phyloP scores from a whole-genome alignment of 1,140 invertebrate genomes.

The honey bee (Apis mellifera) region DNA sequence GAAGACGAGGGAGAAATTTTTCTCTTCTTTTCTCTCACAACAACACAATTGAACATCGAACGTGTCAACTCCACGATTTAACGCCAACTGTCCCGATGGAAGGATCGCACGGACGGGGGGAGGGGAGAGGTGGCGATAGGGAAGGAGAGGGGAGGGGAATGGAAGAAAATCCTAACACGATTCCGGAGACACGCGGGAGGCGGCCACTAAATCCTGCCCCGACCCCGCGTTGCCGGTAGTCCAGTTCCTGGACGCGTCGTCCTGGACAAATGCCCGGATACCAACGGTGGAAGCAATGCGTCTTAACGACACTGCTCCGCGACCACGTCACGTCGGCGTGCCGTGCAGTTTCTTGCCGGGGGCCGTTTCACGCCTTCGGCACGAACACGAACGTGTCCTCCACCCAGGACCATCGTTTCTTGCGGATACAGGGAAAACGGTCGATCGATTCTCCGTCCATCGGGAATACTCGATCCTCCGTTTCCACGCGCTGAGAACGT shows the following conservation, averaged over 20 bases:
- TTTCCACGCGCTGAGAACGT: too few relatives aligned
- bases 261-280: constrained; percentile 81
- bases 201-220: constrained; percentile 71
- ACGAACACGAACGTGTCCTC: background rate
- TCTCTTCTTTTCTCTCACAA: too few relatives aligned
- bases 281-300: constrained; percentile 79
- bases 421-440: background rate
- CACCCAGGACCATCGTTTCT: background rate
- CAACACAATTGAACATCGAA: too few relatives aligned
- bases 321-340: constrained; percentile 38
- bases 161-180: constrained; percentile 55
- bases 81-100: too few relatives aligned
- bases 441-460: background rate
- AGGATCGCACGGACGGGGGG: background rate
- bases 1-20: too few relatives aligned
- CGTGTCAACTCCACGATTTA: too few relatives aligned
- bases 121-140: background rate
- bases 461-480: too few relatives aligned
- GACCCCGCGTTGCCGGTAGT: constrained; percentile 34
- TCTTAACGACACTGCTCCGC: constrained; percentile 68
- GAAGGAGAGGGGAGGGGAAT: background rate
- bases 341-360: constrained; percentile 44
- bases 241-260: constrained; percentile 76
- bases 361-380: constrained; percentile 41
- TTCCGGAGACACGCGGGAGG: constrained; percentile 45